A percentile compares a stretch with the other conserved stretches of the same genome.
These are phyloP conservation scores for Onychomys leucogaster DNA, from an alignment of 2,797 vertebrate genomes.

Conservation along the genomic window DNA sequence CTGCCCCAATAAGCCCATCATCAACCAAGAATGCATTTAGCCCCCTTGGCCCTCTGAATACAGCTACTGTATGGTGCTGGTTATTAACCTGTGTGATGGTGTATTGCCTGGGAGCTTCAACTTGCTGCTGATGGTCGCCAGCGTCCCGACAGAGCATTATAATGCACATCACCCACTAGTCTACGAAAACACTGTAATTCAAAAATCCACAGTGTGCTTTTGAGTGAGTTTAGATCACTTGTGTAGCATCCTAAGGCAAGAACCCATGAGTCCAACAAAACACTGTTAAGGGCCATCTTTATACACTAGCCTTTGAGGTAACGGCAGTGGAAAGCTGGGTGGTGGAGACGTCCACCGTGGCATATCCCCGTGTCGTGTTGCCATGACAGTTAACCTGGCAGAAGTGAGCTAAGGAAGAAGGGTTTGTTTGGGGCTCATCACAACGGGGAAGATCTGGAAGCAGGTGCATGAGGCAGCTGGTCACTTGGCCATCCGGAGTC, in stretches of 20 bases:
- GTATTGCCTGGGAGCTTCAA: accelerated
- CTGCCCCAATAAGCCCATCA: not conserved
- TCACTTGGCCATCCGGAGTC: not conserved
- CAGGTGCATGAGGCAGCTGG: not conserved
- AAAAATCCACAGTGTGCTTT: not conserved
- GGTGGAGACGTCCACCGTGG: too few species aligned
- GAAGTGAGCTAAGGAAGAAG: not conserved
- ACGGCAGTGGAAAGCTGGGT: not conserved
- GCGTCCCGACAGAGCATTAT: not conserved
- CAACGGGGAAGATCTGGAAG: not conserved
- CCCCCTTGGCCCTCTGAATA: too few species aligned
- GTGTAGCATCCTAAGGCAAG: not conserved
- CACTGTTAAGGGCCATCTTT: not conserved
- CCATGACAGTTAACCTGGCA: not conserved
- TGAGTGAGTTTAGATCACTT: not conserved
- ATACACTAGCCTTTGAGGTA: not conserved
- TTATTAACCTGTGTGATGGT: not conserved
- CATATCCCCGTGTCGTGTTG: not conserved
- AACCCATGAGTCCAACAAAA: not conserved
- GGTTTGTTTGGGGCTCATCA: not conserved
- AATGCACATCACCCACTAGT: not conserved
- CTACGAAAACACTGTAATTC: not conserved
- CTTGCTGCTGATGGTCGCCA: not conserved
- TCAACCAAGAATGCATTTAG: not conserved
- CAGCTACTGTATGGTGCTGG: not conserved